These are phyloP conservation scores for Tortrix viridana DNA, from an alignment of 2,888 invertebrate genomes.

Conservation along the genomic window DNA sequence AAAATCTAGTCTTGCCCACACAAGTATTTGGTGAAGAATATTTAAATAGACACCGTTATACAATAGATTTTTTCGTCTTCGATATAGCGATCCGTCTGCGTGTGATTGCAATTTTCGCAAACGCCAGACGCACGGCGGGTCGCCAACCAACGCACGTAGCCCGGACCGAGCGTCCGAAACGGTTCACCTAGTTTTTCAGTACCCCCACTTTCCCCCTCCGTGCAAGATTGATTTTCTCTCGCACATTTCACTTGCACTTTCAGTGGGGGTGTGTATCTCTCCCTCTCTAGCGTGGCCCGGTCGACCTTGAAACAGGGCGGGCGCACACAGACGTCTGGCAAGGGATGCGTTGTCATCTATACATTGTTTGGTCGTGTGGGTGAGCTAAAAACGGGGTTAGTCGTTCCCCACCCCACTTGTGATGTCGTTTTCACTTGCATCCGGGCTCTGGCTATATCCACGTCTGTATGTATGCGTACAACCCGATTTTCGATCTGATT, in stretches of 20 bases:
- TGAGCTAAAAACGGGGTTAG: slow-evolving; percentile 73
- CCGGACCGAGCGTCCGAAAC: slow-evolving; percentile 58
- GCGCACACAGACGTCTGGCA: slow-evolving; percentile 61
- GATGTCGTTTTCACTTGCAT: slow-evolving; percentile 80
- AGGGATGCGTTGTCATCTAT: slow-evolving; percentile 63
- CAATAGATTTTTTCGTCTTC: slow-evolving; percentile 12
- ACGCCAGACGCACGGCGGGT: slow-evolving; percentile 41
- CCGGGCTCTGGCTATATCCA: slow-evolving; percentile 55
- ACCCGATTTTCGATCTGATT: slow-evolving; percentile 73
- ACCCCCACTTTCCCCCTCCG: slow-evolving; percentile 59
- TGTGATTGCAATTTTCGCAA: slow-evolving; percentile 31
- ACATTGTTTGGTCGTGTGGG: slow-evolving; percentile 45
- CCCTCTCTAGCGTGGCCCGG: slow-evolving; percentile 62
- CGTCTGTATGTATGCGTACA: slow-evolving; percentile 24
- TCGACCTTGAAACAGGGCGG: slow-evolving; percentile 80
- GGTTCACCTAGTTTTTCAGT: slow-evolving; percentile 81
- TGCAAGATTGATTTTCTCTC: slow-evolving; percentile 84
- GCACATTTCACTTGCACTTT: slow-evolving; percentile 81
- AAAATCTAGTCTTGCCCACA: slow-evolving; percentile 17
- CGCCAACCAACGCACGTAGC: slow-evolving; percentile 54
- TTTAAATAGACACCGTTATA: slow-evolving; percentile 23
- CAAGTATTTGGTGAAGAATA: slow-evolving; percentile 13
- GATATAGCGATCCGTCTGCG: slow-evolving; percentile 16
- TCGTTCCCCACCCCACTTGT: slow-evolving; percentile 56
- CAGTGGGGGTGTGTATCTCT: slow-evolving; percentile 62